phyloP scores from a whole-genome alignment of 2,113 vertebrate species.

The Barnardius zonarius region DNA sequence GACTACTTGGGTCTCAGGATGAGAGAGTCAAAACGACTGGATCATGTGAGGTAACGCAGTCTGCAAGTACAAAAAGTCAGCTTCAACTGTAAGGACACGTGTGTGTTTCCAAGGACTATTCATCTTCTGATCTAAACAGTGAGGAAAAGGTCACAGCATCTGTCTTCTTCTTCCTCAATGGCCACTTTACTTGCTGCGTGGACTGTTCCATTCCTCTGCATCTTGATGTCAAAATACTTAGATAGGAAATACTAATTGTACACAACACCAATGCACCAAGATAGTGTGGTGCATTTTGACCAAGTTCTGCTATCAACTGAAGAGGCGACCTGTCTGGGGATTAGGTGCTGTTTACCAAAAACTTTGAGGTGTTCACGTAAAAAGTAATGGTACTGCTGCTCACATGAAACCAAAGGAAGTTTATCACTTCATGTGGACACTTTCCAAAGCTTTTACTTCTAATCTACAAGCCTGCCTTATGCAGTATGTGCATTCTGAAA shows the following conservation, averaged over 20 bases:
- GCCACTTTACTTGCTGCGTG: neutral
- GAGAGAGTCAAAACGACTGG: neutral
- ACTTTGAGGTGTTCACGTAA: neutral
- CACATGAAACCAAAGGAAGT: neutral
- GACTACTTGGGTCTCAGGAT: neutral
- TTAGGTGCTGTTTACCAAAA: neutral
- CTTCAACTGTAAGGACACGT: neutral
- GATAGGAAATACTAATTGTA: neutral
- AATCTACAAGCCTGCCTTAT: neutral
- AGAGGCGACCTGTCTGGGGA: neutral
- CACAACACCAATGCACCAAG: neutral
- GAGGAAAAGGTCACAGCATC: neutral
- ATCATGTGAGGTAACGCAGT: neutral
- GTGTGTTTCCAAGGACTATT: neutral
- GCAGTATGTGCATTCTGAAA: neutral
- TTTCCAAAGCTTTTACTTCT: neutral
- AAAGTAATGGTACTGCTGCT: neutral
- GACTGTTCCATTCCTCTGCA: neutral
- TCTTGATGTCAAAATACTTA: neutral
- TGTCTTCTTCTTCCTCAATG: neutral
- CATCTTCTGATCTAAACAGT: neutral
- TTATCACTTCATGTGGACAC: neutral
- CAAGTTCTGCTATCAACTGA: neutral
- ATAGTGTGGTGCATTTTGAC: neutral
- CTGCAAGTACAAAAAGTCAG: neutral